Evolutionary conservation across 2,888 invertebrate species (phyloP).

Genomic region (Sarcophaga carnaria): DNA sequence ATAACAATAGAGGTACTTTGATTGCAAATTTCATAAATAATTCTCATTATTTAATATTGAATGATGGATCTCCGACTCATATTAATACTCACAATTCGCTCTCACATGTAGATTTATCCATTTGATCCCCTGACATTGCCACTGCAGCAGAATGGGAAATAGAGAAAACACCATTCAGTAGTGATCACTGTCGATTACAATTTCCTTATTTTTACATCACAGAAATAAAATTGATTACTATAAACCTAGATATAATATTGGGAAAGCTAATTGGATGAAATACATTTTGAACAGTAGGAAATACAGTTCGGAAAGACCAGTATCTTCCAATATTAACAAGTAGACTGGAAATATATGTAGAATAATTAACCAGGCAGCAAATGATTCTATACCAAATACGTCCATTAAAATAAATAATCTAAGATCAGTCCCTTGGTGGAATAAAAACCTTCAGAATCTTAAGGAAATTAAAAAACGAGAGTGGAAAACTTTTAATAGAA

Average conservation of each 20-base stretch:
- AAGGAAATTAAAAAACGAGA: neutral
- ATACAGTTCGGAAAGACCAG: neutral
- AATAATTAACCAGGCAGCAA: conserved; percentile 11
- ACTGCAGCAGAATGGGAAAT: neutral
- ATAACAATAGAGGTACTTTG: neutral
- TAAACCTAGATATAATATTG: neutral
- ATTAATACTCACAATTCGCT: conserved; percentile 9
- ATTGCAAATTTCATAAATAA: conserved; percentile 14
- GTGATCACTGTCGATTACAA: neutral
- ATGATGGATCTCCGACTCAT: conserved; percentile 13
- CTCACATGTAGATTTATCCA: neutral
- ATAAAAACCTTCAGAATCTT: neutral
- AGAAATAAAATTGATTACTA: neutral
- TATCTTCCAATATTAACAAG: neutral
- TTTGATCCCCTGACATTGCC: conserved; percentile 4
- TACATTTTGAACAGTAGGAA: neutral
- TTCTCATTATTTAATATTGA: conserved; percentile 7
- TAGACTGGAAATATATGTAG: neutral
- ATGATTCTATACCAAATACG: neutral
- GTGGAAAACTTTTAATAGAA: neutral
- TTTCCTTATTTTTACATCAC: neutral
- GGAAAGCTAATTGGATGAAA: neutral
- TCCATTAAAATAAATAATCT: neutral
- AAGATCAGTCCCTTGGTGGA: conserved; percentile 7
- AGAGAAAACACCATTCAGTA: conserved; percentile 1